Conservation (phyloP, 2,797 vertebrate species). For the Hozukius guyotensis region DNA sequence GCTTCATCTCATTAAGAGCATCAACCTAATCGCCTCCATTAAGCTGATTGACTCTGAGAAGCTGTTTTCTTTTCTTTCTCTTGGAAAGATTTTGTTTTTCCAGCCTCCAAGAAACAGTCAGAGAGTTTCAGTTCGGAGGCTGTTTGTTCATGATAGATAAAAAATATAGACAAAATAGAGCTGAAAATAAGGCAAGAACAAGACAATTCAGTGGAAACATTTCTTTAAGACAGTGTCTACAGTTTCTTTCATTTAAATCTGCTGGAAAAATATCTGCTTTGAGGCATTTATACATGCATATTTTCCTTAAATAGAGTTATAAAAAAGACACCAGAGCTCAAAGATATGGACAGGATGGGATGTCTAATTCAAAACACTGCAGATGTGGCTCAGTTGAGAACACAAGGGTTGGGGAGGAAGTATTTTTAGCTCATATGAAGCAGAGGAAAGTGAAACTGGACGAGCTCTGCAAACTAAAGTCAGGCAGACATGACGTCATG, state of each 20-base stretch:
- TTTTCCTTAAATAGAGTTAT: conserved; percentile 11
- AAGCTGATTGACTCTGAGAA: background rate
- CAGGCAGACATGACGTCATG: conserved; percentile 20
- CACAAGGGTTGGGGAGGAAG: background rate
- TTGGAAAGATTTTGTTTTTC: background rate
- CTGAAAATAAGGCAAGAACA: background rate
- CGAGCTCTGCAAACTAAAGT: background rate
- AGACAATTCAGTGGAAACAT: background rate
- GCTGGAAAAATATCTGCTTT: conserved; percentile 6
- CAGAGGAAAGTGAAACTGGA: conserved; percentile 11
- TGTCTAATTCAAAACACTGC: conserved; percentile 34
- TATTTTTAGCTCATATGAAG: background rate
- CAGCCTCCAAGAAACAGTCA: background rate
- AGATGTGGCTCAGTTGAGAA: conserved; percentile 19
- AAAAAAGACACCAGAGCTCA: conserved; percentile 8
- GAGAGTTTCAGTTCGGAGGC: background rate
- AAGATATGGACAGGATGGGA: background rate
- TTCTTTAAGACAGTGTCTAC: background rate
- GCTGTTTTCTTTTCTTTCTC: conserved; percentile 5
- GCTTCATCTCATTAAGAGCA: conserved; percentile 2
- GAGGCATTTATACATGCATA: conserved; percentile 2
- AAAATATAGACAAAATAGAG: background rate
- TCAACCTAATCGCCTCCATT: background rate
- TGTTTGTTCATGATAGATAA: background rate
- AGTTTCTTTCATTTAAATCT: conserved; percentile 10